Base-by-base conservation (phyloP, 2,888 invertebrate species). In the Latrodectus elegans region DNA sequence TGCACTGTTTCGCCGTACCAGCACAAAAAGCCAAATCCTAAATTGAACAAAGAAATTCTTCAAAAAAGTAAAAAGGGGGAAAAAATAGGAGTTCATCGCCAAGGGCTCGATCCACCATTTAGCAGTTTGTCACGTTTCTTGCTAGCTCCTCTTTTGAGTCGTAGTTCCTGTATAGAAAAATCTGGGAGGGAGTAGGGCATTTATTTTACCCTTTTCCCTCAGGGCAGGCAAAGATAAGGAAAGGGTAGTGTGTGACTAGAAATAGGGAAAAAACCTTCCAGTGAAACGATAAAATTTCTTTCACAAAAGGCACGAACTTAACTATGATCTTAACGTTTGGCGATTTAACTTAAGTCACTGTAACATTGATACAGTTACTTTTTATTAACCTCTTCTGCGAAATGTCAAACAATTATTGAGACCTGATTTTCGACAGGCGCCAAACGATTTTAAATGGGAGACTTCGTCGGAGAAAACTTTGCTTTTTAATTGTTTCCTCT, bases 51-150 rank as follows among this genome's bases (percentile, higher is more conserved):
- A 49, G 51, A 49, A 38, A 71, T 38, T 51, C n/a, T 51, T 51
- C 9, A 71, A 38, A 71, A 49, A 71, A 51, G 12, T 8, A 3
- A 71, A 71, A 71, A 71, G 9, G 68, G 22, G 9, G 11, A 38
- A 12, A 14, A 22, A 68, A 68, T 26, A 64, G 12, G 11, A 68
- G 10, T 11, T 11, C 71, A 49, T 12, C 51, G 73, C 73, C 67
- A 11, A 52, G 51, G 81, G 81, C 73, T 53, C 49, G 49, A 64
- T n/a, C 51, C 79, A 49, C 51, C 79, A 15, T 60, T 51, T 67
- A 26, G 53, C 67, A 55, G 73, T 81, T 81, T 81, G 81, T 81
- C 81, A 81, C 81, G 81, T 81, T n/a, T 53, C 55, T 73, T n/a
- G 12, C 60, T 3, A 38, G 3, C 60, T 60, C n/a, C 6, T 60